phyloP scores from a whole-genome alignment of 1,140 invertebrate genomes.

The Aporrectodea caliginosa region DNA sequence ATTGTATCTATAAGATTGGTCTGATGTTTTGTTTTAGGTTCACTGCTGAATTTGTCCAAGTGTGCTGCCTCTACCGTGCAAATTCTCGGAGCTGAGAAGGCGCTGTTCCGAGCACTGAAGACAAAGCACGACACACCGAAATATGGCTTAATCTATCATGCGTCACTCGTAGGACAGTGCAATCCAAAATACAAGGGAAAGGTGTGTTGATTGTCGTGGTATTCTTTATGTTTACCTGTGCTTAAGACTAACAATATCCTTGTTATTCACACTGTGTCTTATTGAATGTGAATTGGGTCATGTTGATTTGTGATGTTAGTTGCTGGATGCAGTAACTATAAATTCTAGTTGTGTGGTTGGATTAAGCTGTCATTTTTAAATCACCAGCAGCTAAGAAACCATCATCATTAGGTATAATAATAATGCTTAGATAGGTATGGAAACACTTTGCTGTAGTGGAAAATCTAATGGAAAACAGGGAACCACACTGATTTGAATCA shows the following conservation, averaged over 20 bases:
- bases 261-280: neutral
- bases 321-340: neutral
- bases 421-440: too few relatives aligned
- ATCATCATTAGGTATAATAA: too few relatives aligned
- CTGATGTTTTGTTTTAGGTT: constrained; percentile 58
- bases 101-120: constrained; percentile 92
- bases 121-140: constrained; percentile 97
- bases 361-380: neutral
- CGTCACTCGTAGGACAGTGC: constrained; percentile 83
- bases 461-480: too few relatives aligned
- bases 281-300: neutral
- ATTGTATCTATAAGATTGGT: neutral
- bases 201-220: constrained; percentile 50
- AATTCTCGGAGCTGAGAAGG: constrained; percentile 97
- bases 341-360: neutral
- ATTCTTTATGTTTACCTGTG: constrained; percentile 10
- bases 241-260: neutral
- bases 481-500: too few relatives aligned
- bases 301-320: neutral
- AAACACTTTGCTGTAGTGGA: too few relatives aligned
- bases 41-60: constrained; percentile 92
- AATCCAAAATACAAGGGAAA: constrained; percentile 85
- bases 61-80: constrained; percentile 97
- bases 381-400: neutral
- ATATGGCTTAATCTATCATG: constrained; percentile 98